These are phyloP conservation scores for Macrocentrus cingulum DNA, from an alignment of 1,140 invertebrate species.

Conservation along the genomic window DNA sequence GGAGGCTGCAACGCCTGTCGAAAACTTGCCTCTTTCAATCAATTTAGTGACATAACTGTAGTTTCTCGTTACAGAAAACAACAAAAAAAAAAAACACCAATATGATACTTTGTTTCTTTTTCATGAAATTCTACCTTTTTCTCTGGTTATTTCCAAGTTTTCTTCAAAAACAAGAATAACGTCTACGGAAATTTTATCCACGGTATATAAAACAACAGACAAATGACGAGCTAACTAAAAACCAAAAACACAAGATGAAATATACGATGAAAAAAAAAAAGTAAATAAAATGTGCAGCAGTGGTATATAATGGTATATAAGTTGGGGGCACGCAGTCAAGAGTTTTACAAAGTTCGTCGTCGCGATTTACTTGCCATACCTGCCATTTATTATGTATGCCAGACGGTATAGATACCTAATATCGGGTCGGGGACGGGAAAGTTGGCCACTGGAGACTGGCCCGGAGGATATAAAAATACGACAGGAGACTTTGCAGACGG, in stretches of 20 bases:
- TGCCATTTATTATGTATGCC: conserved; percentile 22
- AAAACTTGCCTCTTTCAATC: conserved; percentile 4
- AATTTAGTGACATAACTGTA: not conserved
- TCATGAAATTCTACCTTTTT: not conserved
- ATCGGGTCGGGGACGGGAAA: conserved; percentile 20
- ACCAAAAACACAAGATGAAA: not conserved
- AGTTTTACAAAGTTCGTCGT: conserved; percentile 19
- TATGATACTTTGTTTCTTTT: not conserved
- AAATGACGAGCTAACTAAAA: not conserved
- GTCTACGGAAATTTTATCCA: not conserved
- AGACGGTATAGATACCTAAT: conserved; percentile 22
- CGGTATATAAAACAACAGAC: not conserved
- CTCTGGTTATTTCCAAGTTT: not conserved
- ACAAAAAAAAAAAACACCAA: not conserved
- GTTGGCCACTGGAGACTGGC: conserved; percentile 20
- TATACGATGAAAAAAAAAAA: not conserved
- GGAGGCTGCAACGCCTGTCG: not conserved
- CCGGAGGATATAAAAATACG: conserved; percentile 21
- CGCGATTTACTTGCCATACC: conserved; percentile 18
- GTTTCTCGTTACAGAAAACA: not conserved
- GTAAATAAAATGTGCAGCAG: not conserved
- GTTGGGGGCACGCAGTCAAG: conserved; percentile 7
- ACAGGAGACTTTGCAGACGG: conserved; percentile 10
- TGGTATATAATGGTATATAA: not conserved
- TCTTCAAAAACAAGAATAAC: not conserved